Evolutionary conservation across 2,113 vertebrate genomes (phyloP), one percentile per base, ranked within the genome.

Genomic region (Chascanopsetta lugubris): DNA sequence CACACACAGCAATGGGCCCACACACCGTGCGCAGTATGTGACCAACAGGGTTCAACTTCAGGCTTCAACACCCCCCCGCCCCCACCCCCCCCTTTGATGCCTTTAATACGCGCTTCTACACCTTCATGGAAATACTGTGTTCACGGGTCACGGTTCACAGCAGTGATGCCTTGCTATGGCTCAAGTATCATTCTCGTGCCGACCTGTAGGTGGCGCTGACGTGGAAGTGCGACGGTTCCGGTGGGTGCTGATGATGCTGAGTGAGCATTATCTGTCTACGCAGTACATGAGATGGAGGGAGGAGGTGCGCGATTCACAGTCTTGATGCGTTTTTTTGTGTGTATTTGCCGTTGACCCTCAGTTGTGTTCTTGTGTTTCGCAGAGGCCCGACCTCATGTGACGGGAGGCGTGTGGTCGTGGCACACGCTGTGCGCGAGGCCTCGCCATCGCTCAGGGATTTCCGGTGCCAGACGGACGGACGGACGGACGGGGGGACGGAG

Each of bases 1-100:
- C 85, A 64, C 85, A 88, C 86, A 82, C 86, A 80, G 69, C 50
- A 76, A 67, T 26, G 42, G 68, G 75, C 75, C 66, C 61, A 74
- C 7, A 12, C 48, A 27, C 45, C 72, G 80, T 51, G 50, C n/a
- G n/a, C n/a, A n/a, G n/a, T 79, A 57, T 61, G 72, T 72, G 68
- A 85, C 63, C 42, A 24, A 63, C 78, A 58, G 79, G 57, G 70
- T 74, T 75, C 77, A 65, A 66, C 71, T 59, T 77, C 70, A 72
- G 70, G 78, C 70, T 75, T 69, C 62, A 70, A 59, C 69, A 76
- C 61, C 71, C 63, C 47, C 55, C 58, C 63, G 42, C 55, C 58
- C 24, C 63, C 32, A 70, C 65, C 70, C 71, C 48, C 56, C 30
- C 46, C 62, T 70, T 26, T 17, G 71, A 82, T 63, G 38, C 38